Base-by-base conservation (phyloP, 2,113 vertebrate species). In the Pelmatolapia mariae region DNA sequence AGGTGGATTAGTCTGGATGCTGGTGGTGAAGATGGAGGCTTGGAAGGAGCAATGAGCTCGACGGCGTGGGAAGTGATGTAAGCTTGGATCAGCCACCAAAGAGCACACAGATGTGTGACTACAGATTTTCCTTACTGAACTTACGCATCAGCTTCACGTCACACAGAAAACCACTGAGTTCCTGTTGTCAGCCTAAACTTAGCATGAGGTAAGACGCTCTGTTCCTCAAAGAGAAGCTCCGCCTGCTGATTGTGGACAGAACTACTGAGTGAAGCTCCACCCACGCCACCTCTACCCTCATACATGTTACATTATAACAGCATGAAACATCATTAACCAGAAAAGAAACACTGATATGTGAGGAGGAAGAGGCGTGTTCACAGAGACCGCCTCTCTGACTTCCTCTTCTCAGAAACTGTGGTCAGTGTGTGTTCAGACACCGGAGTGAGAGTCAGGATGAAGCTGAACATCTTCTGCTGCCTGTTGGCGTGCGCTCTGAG, bases 211-310 rank as follows among this genome's bases (percentile, higher is more conserved):
- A 10, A 52, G 47, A 19, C 8, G 8, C 47, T 4, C 0, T 16
- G 45, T 47, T 16, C 45, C 15, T 15, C 15, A 3, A 52, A 52
- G 16, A 52, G 4, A 52, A 52, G 47, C 47, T 10, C 47, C 16
- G 47, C 47, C 47, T 52, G 1, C 4, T 52, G 47, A 52, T 9
- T 52, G 47, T 19, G 47, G 4, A 9, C 47, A 52, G 47, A 9
- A 52, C 18, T 3, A 19, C 47, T 19, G 47, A 52, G 4, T 19
- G 47, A 52, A 52, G 47, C 47, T 1, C 47, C 47, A 8, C 18
- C 47, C 47, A 5, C 47, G 1, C 45, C 15, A 50, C 45, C 7
- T 0, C 45, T 50, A 18, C 45, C 45, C 45, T 50, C 16, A 50
- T 50, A 8, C 2, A 50, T 50, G 45, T 50, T 50, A 8, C 45